Conservation (phyloP, 1,140 invertebrate genomes). For the roundworm (Caenorhabditis elegans) region DNA sequence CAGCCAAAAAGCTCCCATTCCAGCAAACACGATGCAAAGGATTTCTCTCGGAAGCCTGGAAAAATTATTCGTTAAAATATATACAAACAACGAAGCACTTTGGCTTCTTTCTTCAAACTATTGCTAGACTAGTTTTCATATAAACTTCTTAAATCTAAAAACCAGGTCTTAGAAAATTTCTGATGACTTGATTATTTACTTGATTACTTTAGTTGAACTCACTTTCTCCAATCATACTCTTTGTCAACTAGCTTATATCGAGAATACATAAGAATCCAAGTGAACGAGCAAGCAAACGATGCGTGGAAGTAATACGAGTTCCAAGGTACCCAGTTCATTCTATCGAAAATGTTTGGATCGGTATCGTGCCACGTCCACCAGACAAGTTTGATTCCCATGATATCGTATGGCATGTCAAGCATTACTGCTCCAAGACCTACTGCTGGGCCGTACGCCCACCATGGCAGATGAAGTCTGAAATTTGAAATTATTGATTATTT, state of each 20-base stretch:
- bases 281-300: constrained; percentile 76
- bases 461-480: constrained; percentile 59
- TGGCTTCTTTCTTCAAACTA: too few species aligned
- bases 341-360: constrained; percentile 78
- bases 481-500: background rate
- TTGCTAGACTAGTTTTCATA: too few species aligned
- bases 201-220: constrained; percentile 50
- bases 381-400: constrained; percentile 77
- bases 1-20: constrained; percentile 58
- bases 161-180: too few species aligned
- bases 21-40: constrained; percentile 55
- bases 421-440: constrained; percentile 77
- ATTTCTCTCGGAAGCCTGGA: constrained; percentile 59
- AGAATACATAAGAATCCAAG: constrained; percentile 73
- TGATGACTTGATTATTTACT: too few species aligned
- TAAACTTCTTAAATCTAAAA: too few species aligned
- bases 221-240: constrained; percentile 69
- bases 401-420: constrained; percentile 80
- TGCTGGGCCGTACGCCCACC: constrained; percentile 65
- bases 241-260: constrained; percentile 65
- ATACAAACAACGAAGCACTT: too few species aligned
- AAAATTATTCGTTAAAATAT: background rate
- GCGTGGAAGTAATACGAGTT: constrained; percentile 82
- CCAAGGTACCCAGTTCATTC: constrained; percentile 78
- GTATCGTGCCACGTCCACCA: constrained; percentile 86